A percentile compares a stretch with the other conserved stretches of the same genome.
phyloP scores from a whole-genome alignment of 2,888 invertebrate species.

The Tetranychus truncatus region DNA sequence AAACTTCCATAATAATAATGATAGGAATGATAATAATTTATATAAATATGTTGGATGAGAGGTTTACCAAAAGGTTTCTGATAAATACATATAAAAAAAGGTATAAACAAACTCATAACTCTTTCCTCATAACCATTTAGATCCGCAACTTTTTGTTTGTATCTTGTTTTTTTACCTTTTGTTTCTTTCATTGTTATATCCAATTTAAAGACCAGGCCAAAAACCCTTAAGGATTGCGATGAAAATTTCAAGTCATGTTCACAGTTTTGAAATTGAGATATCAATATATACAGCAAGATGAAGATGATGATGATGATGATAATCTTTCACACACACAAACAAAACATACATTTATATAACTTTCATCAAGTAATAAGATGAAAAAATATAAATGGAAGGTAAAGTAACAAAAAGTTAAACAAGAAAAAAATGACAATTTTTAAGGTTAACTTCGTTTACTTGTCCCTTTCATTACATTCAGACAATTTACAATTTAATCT shows the following conservation, averaged over 20 bases:
- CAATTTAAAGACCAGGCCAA: not conserved
- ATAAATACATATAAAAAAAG: not conserved
- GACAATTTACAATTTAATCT: too few species aligned
- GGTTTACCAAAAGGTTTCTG: not conserved
- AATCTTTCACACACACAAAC: too few species aligned
- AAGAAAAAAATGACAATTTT: too few species aligned
- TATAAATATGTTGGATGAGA: not conserved
- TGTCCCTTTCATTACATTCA: too few species aligned
- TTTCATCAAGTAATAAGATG: too few species aligned
- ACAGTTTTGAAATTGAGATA: not conserved
- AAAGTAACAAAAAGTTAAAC: too few species aligned
- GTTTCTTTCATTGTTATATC: not conserved
- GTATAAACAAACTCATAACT: not conserved
- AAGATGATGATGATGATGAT: not conserved
- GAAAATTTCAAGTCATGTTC: not conserved
- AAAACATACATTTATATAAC: too few species aligned
- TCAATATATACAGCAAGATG: not conserved
- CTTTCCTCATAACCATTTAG: not conserved
- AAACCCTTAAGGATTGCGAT: not conserved
- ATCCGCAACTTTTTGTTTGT: not conserved
- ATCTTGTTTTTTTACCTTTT: not conserved
- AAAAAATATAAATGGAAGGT: too few species aligned
- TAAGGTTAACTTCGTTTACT: too few species aligned
- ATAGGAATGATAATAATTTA: not conserved
- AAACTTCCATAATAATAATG: too few species aligned